These are phyloP conservation scores for Aphis gossypii DNA, from an alignment of 1,140 invertebrate species.

Conservation along the genomic window DNA sequence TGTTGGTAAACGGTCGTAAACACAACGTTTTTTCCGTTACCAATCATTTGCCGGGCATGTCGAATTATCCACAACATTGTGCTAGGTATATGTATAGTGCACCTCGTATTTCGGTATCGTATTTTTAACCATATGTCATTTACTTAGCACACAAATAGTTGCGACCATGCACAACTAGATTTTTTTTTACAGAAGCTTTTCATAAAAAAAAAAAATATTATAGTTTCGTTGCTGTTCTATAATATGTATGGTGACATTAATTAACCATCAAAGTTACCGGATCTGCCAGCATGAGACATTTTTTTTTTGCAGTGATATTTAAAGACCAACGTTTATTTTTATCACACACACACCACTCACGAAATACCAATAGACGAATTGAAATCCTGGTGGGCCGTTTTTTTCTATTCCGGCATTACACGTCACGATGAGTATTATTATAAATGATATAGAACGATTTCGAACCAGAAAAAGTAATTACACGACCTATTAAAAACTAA, in stretches of 20 bases:
- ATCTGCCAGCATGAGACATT: neutral
- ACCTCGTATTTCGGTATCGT: neutral
- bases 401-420: neutral
- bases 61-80: neutral
- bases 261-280: slow-evolving; percentile 2
- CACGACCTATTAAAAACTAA: neutral
- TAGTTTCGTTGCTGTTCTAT: neutral
- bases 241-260: slow-evolving; percentile 18
- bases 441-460: neutral
- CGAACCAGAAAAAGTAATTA: neutral
- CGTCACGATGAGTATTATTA: neutral
- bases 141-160: neutral
- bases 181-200: slow-evolving; percentile 7
- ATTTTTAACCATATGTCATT: slow-evolving; percentile 2
- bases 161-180: neutral
- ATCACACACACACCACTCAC: slow-evolving; percentile 11
- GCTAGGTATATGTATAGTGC: neutral
- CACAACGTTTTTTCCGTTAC: neutral
- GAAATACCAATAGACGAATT: slow-evolving; percentile 16
- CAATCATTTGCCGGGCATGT: too few species aligned
- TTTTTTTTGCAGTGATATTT: neutral
- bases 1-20: neutral
- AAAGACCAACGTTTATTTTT: slow-evolving; percentile 8
- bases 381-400: neutral
- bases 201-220: neutral